phyloP scores from a whole-genome alignment of 2,797 vertebrate species.

The Cirrhinus molitorella region DNA sequence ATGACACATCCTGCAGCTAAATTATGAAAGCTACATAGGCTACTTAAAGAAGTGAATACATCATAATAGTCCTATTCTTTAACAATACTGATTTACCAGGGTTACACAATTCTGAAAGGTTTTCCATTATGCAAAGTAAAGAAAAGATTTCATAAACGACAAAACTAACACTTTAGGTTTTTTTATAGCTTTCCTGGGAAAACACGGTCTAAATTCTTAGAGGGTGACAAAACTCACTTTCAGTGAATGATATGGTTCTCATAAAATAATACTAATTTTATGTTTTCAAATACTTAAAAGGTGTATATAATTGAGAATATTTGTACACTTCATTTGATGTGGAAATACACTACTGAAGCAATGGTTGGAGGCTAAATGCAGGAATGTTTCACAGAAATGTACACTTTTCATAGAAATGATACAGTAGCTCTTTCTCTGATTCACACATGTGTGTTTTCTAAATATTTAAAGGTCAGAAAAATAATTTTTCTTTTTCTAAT shows the following conservation, averaged over 20 bases:
- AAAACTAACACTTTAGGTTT: no score
- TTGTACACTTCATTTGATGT: constrained; percentile 2
- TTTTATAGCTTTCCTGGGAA: not conserved
- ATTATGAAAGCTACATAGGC: not conserved
- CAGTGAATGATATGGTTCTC: not conserved
- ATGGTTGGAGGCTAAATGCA: not conserved
- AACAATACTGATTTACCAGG: not conserved
- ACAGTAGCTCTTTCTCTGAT: not conserved
- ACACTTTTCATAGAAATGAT: not conserved
- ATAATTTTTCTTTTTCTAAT: not conserved
- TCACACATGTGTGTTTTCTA: not conserved
- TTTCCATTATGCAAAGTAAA: not conserved
- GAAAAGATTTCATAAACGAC: not conserved
- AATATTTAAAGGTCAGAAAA: not conserved
- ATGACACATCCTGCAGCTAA: not conserved
- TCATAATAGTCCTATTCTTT: not conserved
- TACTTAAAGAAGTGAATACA: not conserved
- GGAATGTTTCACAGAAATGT: not conserved
- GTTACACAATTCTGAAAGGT: not conserved
- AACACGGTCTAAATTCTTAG: constrained; percentile 3
- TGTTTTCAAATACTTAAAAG: constrained; percentile 1
- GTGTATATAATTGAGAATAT: constrained; percentile 1
- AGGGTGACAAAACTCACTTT: not conserved
- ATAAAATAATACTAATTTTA: constrained; percentile 12
- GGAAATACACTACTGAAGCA: not conserved